Percentiles rank a stretch among this genome's conserved stretches.
Conservation (phyloP, 2,797 vertebrate genomes). For the Eulemur coronatus region DNA sequence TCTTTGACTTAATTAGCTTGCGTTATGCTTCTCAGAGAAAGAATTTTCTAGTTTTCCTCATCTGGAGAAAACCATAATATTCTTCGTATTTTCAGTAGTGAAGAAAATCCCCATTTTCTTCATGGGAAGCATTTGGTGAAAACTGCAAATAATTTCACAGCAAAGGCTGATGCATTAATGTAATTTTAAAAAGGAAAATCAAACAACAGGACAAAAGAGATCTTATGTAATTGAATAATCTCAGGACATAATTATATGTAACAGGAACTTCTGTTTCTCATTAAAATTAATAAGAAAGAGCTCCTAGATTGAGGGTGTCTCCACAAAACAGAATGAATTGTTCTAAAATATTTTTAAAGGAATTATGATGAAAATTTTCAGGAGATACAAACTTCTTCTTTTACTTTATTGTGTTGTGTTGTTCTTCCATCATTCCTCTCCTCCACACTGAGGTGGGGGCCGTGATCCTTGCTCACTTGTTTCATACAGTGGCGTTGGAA, state of each 20-base stretch:
- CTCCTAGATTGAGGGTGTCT: background rate
- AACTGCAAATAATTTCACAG: conserved; percentile 60
- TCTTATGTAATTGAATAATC: background rate
- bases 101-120: conserved; percentile 76
- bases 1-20: conserved; percentile 86
- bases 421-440: conserved; percentile 43
- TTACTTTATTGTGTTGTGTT: conserved; percentile 47
- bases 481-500: conserved; percentile 69
- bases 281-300: background rate
- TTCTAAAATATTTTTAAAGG: conserved; percentile 63
- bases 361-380: conserved; percentile 41
- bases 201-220: conserved; percentile 28
- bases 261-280: background rate
- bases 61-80: conserved; percentile 66
- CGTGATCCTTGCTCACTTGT: conserved; percentile 62
- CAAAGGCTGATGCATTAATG: conserved; percentile 57
- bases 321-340: conserved; percentile 39
- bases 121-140: conserved; percentile 56
- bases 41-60: conserved; percentile 78
- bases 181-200: conserved; percentile 53
- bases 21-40: conserved; percentile 81
- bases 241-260: background rate
- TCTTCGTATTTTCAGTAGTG: conserved; percentile 35
- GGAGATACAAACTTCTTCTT: conserved; percentile 43
- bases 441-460: conserved; percentile 33